Conservation (phyloP, 1,140 invertebrate species). For the Hycleus cichorii region DNA sequence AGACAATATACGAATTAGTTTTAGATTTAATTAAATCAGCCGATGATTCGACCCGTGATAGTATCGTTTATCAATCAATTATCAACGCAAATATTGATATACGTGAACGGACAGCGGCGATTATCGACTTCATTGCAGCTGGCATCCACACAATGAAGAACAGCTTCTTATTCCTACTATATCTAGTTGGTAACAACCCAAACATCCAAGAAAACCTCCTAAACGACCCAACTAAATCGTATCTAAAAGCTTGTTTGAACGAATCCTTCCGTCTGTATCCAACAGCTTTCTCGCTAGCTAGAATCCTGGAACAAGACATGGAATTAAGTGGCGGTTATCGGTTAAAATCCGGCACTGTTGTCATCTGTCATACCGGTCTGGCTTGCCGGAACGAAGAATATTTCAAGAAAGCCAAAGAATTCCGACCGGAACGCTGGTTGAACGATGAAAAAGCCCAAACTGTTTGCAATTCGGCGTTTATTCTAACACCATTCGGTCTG, state of each 20-base stretch:
- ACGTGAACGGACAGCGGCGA: conserved; percentile 73
- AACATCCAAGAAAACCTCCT: conserved; percentile 64
- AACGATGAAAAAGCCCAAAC: conserved; percentile 41
- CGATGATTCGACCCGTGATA: conserved; percentile 52
- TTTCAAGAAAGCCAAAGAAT: conserved; percentile 67
- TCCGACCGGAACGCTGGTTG: conserved; percentile 77
- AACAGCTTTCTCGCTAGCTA: conserved; percentile 72
- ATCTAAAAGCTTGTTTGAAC: conserved; percentile 76
- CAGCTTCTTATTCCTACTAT: conserved; percentile 69
- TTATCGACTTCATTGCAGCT: conserved; percentile 80
- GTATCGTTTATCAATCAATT: conserved; percentile 67
- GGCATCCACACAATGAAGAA: conserved; percentile 82
- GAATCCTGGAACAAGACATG: conserved; percentile 70
- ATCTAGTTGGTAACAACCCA: conserved; percentile 63
- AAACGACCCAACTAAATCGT: conserved; percentile 58
- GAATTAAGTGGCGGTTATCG: conserved; percentile 62
- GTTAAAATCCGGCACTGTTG: conserved; percentile 73
- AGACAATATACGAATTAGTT: conserved; percentile 73
- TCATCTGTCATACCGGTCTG: conserved; percentile 78
- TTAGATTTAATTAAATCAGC: conserved; percentile 69
- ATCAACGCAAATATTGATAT: conserved; percentile 63
- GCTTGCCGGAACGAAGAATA: conserved; percentile 71
- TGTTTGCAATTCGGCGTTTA: conserved; percentile 45
- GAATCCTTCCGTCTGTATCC: conserved; percentile 80
- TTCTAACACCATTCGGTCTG: conserved; percentile 81